These are phyloP conservation scores for Sceloporus tristichus DNA, from an alignment of 2,113 vertebrate species.

Conservation along the genomic window DNA sequence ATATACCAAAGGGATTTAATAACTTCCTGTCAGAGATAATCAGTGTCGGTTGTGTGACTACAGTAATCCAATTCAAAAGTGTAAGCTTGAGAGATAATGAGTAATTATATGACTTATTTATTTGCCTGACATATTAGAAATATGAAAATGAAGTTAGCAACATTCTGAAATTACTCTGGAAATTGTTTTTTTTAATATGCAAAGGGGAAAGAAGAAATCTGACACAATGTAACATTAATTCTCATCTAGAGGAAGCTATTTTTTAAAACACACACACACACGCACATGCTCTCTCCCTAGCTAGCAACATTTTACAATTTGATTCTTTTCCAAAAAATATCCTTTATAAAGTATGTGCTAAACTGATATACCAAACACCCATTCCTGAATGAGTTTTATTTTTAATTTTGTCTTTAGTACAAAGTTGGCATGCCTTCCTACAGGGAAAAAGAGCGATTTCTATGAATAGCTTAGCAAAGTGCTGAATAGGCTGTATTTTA, in stretches of 20 bases:
- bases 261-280: not conserved
- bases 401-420: not conserved
- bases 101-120: constrained; percentile 58
- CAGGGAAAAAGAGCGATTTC: constrained; percentile 6
- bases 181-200: constrained; percentile 22
- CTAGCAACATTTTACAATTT: not conserved
- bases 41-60: constrained; percentile 55
- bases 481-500: constrained; percentile 16
- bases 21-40: constrained; percentile 67
- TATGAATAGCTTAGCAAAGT: not conserved
- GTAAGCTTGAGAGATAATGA: constrained; percentile 69
- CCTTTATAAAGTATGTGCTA: not conserved
- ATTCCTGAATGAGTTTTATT: not conserved
- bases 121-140: constrained; percentile 56
- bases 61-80: constrained; percentile 59
- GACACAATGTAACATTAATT: not conserved
- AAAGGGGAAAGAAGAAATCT: constrained; percentile 26
- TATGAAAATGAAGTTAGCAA: constrained; percentile 49
- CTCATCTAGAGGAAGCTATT: not conserved
- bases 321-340: constrained; percentile 10
- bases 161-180: constrained; percentile 36
- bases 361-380: not conserved
- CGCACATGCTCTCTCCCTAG: not conserved
- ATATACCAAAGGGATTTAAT: constrained; percentile 66
- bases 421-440: not conserved